Base-by-base conservation (phyloP, 1,140 invertebrate species). In the Papilio machaon region DNA sequence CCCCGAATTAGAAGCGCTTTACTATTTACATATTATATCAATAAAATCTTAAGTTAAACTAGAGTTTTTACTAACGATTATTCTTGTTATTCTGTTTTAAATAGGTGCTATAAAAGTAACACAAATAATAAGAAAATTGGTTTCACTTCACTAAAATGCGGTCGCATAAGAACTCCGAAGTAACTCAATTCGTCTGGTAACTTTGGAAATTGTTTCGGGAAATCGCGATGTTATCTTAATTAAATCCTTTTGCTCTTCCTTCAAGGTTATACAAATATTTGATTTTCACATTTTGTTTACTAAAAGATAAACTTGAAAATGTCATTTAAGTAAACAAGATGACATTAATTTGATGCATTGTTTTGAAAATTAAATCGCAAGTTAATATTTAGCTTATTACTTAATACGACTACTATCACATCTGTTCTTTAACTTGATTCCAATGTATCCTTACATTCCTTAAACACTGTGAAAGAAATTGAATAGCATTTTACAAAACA, bases 161-260 rank as follows among this genome's bases (percentile, higher is more conserved):
- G 64, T 70, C 30, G 64, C 30, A 35, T 30, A 67, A 67, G 64
- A 70, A 70, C 35, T 70, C 64, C 23, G 30, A 15, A 38, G 64
- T 30, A 30, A 30, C 23, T 30, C 23, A 30, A 30, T 67, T 67
- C 60, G 60, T 30, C 60, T 67, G 23, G 60, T 67, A 67, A 67
- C 60, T 67, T 67, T 23, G 60, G 17, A 67, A 67, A 67, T 67
- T 67, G 60, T 67, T 67, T 67, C 60, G 60, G 60, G 60, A 67
- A 67, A 67, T 67, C 60, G 60, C 13, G 60, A 67, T 67, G 60
- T 67, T 67, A 67, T 67, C 60, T 67, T 67, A 67, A 67, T 67
- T 67, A 67, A 67, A 67, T 67, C 60, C 60, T 70, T 70, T 38
- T 13, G 19, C 64, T 58, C 15, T 70, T 70, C 64, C 30, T 30